A percentile compares a stretch with the other conserved stretches of the same genome.
These are phyloP conservation scores for Todiramphus chloris DNA, from an alignment of 2,113 vertebrate genomes.

Conservation along the genomic window DNA sequence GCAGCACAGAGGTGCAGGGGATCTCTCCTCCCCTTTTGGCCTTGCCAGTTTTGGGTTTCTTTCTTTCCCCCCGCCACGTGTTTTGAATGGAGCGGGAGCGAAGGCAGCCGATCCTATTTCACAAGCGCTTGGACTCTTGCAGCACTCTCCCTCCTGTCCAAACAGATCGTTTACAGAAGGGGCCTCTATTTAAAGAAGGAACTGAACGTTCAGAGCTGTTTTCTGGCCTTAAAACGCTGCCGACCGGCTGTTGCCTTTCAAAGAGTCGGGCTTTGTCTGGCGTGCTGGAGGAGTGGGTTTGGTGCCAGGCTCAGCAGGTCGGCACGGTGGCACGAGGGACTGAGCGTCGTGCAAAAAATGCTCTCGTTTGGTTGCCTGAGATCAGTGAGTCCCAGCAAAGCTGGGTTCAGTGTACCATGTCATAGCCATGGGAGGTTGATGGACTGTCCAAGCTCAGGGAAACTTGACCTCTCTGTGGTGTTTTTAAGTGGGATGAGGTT, in stretches of 20 bases:
- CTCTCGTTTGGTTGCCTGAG: background rate
- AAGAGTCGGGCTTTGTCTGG: slow-evolving; percentile 8
- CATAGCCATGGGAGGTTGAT: background rate
- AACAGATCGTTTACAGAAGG: slow-evolving; percentile 69
- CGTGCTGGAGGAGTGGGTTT: background rate
- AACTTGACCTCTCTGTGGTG: background rate
- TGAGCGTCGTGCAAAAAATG: background rate
- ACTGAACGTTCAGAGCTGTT: slow-evolving; percentile 58
- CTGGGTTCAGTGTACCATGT: background rate
- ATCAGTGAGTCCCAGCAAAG: background rate
- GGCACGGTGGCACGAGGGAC: rapidly evolving
- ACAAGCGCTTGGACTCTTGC: slow-evolving; percentile 56
- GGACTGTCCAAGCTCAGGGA: background rate
- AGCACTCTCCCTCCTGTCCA: slow-evolving; percentile 59
- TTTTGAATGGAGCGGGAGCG: background rate
- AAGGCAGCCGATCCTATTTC: slow-evolving; percentile 60
- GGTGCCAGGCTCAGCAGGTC: background rate
- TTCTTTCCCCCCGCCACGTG: background rate
- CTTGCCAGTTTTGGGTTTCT: background rate
- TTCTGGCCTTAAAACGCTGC: slow-evolving; percentile 45
- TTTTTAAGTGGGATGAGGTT: background rate
- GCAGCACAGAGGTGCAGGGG: rapidly evolving
- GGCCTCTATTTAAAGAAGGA: slow-evolving; percentile 66
- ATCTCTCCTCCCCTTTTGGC: background rate
- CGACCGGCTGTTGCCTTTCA: slow-evolving; percentile 37